These are phyloP conservation scores for Anastatus disparis DNA, from an alignment of 1,140 invertebrate species.

Conservation along the genomic window DNA sequence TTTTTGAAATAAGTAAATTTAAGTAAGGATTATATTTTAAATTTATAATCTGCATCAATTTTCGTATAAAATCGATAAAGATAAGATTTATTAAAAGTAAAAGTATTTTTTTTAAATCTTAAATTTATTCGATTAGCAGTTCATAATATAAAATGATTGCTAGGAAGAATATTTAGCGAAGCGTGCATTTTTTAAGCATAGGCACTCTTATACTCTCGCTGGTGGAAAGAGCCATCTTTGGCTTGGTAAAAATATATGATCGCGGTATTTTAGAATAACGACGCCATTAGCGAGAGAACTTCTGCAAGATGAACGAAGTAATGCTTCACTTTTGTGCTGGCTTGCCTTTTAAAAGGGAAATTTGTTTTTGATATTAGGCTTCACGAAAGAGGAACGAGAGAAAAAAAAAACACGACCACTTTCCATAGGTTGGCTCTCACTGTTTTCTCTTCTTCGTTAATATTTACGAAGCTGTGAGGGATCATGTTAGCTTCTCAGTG, in stretches of 20 bases:
- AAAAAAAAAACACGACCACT: no score
- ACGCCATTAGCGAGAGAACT: constrained; percentile 60
- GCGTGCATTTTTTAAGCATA: background rate
- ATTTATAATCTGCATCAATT: no score
- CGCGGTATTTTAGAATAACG: constrained; percentile 64
- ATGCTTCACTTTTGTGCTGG: constrained; percentile 53
- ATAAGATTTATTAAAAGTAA: no score
- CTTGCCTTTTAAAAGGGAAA: constrained; percentile 53
- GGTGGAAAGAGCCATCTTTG: constrained; percentile 41
- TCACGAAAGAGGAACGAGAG: constrained; percentile 30
- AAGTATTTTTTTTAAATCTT: no score
- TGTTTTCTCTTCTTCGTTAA: constrained; percentile 44
- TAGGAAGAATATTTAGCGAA: background rate
- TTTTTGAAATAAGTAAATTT: no score
- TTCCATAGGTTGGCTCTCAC: constrained; percentile 13
- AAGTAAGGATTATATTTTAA: no score
- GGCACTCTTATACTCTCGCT: constrained; percentile 44
- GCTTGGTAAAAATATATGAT: constrained; percentile 56
- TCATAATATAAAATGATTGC: constrained; percentile 45
- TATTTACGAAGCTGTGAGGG: constrained; percentile 44
- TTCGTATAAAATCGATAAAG: no score
- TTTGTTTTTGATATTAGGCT: constrained; percentile 56
- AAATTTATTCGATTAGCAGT: constrained; percentile 61
- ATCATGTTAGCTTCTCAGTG: background rate
- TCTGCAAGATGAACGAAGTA: constrained; percentile 56